These are phyloP conservation scores for Ganaspis sp. DNA, from an alignment of 1,140 invertebrate genomes.

Conservation along the genomic window DNA sequence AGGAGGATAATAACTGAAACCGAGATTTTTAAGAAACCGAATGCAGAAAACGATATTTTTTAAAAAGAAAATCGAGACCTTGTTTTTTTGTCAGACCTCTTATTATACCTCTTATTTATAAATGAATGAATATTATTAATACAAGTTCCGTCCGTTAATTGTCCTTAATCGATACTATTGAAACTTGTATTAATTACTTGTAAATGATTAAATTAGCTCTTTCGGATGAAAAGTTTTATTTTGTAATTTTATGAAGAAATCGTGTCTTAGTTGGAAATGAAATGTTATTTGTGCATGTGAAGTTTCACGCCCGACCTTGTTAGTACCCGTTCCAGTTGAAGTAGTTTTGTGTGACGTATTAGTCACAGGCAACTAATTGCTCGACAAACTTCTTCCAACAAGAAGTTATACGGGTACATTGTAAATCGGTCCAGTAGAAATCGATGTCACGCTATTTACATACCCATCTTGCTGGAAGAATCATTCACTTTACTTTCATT, in stretches of 20 bases:
- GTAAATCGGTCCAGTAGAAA: conserved; percentile 52
- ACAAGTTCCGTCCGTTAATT: no score
- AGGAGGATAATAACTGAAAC: no score
- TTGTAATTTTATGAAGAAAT: neutral
- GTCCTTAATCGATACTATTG: no score
- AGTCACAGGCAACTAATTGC: conserved; percentile 49
- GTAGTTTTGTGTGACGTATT: conserved; percentile 35
- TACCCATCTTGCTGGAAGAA: conserved; percentile 6
- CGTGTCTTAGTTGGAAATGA: neutral
- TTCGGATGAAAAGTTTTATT: neutral
- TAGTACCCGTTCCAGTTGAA: conserved; percentile 21
- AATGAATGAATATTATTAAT: no score
- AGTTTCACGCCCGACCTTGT: conserved; percentile 26
- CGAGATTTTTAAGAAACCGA: no score
- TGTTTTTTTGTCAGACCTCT: no score
- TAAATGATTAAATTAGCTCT: no score
- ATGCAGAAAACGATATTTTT: no score
- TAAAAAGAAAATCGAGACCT: no score
- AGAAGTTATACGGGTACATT: conserved; percentile 29
- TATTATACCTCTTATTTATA: no score
- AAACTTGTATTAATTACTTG: no score
- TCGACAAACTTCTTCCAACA: conserved; percentile 42
- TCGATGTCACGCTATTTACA: conserved; percentile 48
- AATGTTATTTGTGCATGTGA: conserved; percentile 5
- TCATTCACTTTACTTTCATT: neutral